Base-by-base conservation (phyloP, 2,797 vertebrate species). In the Brachyrhaphis roseni region DNA sequence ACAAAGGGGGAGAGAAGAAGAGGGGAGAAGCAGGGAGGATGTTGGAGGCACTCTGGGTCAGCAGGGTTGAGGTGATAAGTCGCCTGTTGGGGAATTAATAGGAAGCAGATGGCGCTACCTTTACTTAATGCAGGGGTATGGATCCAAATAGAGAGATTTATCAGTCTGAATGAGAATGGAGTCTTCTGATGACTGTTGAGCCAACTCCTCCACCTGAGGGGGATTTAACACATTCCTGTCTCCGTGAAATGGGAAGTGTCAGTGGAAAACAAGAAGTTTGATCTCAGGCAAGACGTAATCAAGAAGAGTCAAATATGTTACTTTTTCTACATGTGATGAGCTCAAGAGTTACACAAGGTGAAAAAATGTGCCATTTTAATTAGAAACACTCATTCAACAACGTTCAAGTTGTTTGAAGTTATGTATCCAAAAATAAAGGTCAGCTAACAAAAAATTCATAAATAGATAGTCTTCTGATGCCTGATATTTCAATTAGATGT, bases 61-160 rank as follows among this genome's bases (percentile, higher is more conserved):
- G 45, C 2, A 62, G 79, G 93, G 92, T 93, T 83, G 90, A 93
- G 93, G 93, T 94, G 94, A 95, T 94, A 95, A 94, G 94, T 95
- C 93, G 90, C 90, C 92, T 94, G 94, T 92, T 89, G 92, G 90
- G 90, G 93, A 93, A 95, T 95, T 95, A 95, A 95, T 94, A 92
- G 89, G 91, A 89, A 94, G 92, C 94, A 95, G 94, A 95, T 95
- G 94, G 92, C 45, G 92, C 92, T 94, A 95, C 94, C 94, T 95
- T 93, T 95, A 87, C 94, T 91, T 93, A 93, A 93, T 91, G 89
- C 87, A 90, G 91, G 90, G 90, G 90, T 93, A 91, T 88, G 85
- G 91, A 93, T 90, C 77, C 85, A 59, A 87, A 78, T 76, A 78
- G 82, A 86, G 90, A 92, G 86, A 94, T 95, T 92, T 92, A 94